Base-by-base conservation (phyloP, 2,797 vertebrate genomes). In the Ctenochaetus hawaiiensis region DNA sequence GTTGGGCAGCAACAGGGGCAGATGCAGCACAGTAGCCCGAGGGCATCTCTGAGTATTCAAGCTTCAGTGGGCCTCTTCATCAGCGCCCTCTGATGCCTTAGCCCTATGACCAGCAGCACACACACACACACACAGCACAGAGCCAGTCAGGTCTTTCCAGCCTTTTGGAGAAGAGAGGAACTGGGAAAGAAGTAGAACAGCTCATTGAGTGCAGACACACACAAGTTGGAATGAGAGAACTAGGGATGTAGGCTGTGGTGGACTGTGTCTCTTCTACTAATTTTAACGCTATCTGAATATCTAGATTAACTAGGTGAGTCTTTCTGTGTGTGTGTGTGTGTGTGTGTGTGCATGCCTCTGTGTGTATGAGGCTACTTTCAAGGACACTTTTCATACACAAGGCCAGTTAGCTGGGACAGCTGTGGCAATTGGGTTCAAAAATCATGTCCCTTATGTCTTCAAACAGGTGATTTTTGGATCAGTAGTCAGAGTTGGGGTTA, bases 41-140 rank as follows among this genome's bases (percentile, higher is more conserved):
- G 74, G 90, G 76, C 85, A 84, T 78, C 72, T 5, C 78, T 85
- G 83, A 84, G 76, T 83, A 74, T 89, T 92, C 83, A 91, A 82
- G 92, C 89, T 90, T 89, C 91, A 90, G 80, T 90, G 74, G 89
- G 77, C 73, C 89, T 87, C 88, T 82, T 89, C 89, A 88, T 85
- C 87, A 82, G 75, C 60, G 72, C 77, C 81, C 89, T 86, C 78
- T 87, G 86, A 89, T 80, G 87, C 78, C 67, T 83, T 52, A 63
- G 76, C 74, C 73, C 71, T 86, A 75, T 81, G 87, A 89, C 83
- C 89, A 67, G 70, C 22, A 30, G n/a, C 45, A 23, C 61, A 77
- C 51, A 63, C 52, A 66, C 66, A 63, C 56, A 47, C 57, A 17
- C 66, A 52, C 57, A 84, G 61, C 72, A 82, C 51, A 77, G 54